A percentile compares a stretch with the other conserved stretches of the same genome.
Evolutionary conservation across 2,888 invertebrate species (phyloP).

Genomic region (Cephus spinipes): DNA sequence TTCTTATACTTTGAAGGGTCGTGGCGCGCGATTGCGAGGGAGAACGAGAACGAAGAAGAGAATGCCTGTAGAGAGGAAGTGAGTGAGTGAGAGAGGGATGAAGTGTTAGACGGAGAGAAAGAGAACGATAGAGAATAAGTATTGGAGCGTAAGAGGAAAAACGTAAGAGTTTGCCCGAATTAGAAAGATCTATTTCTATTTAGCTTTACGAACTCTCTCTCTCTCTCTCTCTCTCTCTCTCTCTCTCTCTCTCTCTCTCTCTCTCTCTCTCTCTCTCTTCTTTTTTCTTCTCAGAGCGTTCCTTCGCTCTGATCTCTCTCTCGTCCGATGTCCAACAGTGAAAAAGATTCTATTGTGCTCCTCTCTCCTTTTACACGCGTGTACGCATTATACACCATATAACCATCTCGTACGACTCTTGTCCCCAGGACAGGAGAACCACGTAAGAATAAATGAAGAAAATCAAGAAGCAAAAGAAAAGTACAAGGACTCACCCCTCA

Average conservation of each 20-base stretch:
- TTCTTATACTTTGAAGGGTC: neutral
- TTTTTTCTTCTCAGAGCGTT: neutral
- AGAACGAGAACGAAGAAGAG: neutral
- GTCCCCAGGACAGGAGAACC: too few species aligned
- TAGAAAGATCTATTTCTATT: conserved; percentile 34
- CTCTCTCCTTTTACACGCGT: too few species aligned
- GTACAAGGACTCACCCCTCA: conserved; percentile 75
- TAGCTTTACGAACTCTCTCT: conserved; percentile 24
- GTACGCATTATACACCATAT: too few species aligned
- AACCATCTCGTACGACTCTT: too few species aligned
- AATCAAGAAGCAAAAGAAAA: conserved; percentile 3
- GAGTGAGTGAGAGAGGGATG: too few species aligned
- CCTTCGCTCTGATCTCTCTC: neutral
- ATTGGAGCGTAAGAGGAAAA: conserved; percentile 18
- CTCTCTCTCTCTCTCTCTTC: neutral
- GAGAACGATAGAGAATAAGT: conserved; percentile 18
- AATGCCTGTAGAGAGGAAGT: too few species aligned
- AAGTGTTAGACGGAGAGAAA: conserved; percentile 10
- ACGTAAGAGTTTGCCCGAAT: conserved; percentile 27
- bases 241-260: conserved; percentile 3
- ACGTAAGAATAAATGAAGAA: conserved; percentile 5
- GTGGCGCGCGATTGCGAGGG: neutral
- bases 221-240: neutral
- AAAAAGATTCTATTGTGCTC: too few species aligned
- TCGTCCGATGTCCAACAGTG: neutral